A percentile compares a stretch with the other conserved stretches of the same genome.
Evolutionary conservation across 2,113 vertebrate genomes (phyloP).

Genomic region (Eclectus roratus): DNA sequence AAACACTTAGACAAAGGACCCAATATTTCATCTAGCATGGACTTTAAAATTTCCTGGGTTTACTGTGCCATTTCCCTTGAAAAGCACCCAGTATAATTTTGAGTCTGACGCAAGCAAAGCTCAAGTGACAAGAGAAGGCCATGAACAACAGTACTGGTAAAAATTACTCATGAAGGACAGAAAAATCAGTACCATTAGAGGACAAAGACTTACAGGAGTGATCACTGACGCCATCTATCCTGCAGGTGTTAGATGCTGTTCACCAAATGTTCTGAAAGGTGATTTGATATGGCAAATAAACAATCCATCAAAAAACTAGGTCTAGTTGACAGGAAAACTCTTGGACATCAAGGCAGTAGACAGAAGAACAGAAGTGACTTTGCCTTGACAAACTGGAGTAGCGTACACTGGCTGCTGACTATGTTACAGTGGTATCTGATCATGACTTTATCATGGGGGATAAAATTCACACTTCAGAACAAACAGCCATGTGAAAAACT

Average conservation of each 20-base stretch:
- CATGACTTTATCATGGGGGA: neutral
- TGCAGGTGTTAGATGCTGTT: neutral
- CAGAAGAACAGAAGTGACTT: neutral
- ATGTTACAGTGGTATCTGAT: neutral
- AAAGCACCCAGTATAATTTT: neutral
- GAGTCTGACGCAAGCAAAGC: neutral
- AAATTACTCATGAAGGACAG: neutral
- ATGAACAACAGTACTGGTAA: neutral
- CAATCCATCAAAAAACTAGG: neutral
- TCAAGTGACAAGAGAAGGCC: neutral
- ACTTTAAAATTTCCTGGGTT: neutral
- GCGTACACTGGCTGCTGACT: neutral
- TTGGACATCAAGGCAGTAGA: neutral
- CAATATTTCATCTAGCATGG: neutral
- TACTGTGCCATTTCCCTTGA: neutral
- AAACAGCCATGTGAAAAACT: neutral
- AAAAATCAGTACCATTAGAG: neutral
- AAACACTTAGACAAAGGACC: neutral
- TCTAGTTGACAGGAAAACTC: neutral
- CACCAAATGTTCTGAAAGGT: neutral
- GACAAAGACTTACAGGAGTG: neutral
- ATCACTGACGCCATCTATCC: neutral
- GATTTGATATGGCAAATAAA: neutral
- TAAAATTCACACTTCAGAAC: neutral
- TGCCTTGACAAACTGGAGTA: neutral